Base-by-base conservation (phyloP, 2,797 vertebrate species). In the Danio albolineatus region DNA sequence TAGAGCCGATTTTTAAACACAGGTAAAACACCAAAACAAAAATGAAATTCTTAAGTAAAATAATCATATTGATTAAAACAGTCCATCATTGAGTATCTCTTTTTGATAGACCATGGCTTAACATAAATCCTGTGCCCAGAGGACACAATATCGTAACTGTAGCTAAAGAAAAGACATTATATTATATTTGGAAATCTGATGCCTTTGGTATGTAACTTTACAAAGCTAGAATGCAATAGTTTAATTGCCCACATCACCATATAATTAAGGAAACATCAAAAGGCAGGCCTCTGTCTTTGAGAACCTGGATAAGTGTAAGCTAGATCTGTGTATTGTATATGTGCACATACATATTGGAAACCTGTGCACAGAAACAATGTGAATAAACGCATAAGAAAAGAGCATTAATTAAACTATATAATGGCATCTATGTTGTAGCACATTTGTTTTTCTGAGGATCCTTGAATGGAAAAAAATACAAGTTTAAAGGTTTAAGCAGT, bases 281-380 rank as follows among this genome's bases (percentile, higher is more conserved):
- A 6, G 41, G 44, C 14, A 69, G 64, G 43, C 41, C 53, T 44
- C 7, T 53, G 7, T 76, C 41, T 76, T 21, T 77, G 41, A 38
- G 17, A 7, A 53, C 21, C 41, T 17, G 19, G 39, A 5, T n/a
- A 4, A n/a, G 19, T 66, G 41, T 67, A 5, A 48, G 60, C 13
- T n/a, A 44, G 17, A 14, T 56, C 1, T 67, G 16, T 67, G 53
- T 19, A 14, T 28, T 51, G 8, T 41, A 57, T 38, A 41, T 39
- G 56, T 46, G 5, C 53, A n/a, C n/a, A n/a, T n/a, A 53, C 39
- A 21, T 43, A 60, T 5, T 49, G 28, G 5, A 57, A 14, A 21
- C 16, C 12, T 76, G 36, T 6, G 16, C 10, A 49, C 46, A 10
- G 17, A 56, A 76, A 57, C 4, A n/a, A 4, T 10, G 53, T 7